Conservation (phyloP, 1,140 invertebrate genomes). For the Psix sp. region DNA sequence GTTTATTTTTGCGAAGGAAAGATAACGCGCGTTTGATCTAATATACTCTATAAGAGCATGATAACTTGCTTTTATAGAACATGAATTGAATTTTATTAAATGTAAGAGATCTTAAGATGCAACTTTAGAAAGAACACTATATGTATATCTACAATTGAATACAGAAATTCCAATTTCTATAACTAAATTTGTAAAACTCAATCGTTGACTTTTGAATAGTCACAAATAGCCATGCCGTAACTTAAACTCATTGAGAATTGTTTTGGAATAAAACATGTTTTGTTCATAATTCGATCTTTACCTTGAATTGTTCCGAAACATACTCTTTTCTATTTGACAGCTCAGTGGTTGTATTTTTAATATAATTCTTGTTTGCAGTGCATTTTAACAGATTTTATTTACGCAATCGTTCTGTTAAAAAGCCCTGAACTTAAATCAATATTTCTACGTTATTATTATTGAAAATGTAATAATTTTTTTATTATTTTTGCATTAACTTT, state of each 20-base stretch:
- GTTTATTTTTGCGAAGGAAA: no score
- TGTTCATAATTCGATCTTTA: slow-evolving; percentile 65
- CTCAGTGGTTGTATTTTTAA: slow-evolving; percentile 31
- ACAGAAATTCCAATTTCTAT: slow-evolving; percentile 63
- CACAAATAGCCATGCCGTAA: slow-evolving; percentile 70
- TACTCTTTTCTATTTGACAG: slow-evolving; percentile 28
- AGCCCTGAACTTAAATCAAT: slow-evolving; percentile 61
- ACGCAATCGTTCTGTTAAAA: slow-evolving; percentile 63
- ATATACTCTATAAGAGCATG: slow-evolving; percentile 53
- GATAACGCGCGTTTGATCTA: no score
- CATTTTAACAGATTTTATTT: slow-evolving; percentile 36
- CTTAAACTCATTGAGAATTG: slow-evolving; percentile 70
- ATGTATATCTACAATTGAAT: slow-evolving; percentile 66
- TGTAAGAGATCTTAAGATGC: slow-evolving; percentile 61
- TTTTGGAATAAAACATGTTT: slow-evolving; percentile 62
- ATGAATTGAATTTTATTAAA: slow-evolving; percentile 65
- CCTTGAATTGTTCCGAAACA: slow-evolving; percentile 40
- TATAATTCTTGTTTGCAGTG: slow-evolving; percentile 19
- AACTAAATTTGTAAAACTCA: slow-evolving; percentile 64
- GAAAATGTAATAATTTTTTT: no score
- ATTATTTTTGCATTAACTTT: slow-evolving; percentile 59
- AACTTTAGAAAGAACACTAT: slow-evolving; percentile 69
- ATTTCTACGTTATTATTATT: slow-evolving; percentile 58
- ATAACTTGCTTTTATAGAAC: slow-evolving; percentile 48
- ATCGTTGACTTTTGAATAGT: slow-evolving; percentile 71